Conservation (phyloP, 2,888 invertebrate species). For the Chorisops tibialis region DNA sequence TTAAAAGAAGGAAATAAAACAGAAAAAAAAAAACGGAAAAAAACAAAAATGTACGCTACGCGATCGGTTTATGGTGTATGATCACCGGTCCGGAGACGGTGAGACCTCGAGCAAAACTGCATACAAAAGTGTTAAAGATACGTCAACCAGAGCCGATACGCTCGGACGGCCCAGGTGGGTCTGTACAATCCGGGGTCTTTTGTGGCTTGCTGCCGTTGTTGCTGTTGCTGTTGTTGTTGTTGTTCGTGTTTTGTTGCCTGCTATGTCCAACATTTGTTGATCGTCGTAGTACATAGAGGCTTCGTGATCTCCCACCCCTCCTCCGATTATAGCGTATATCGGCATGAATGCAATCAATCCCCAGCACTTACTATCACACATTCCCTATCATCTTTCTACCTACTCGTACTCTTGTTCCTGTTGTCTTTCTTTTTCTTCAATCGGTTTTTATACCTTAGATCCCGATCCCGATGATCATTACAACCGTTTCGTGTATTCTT, state of each 20-base stretch:
- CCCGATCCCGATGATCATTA: no score
- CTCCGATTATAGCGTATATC: no score
- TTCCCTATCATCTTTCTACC: no score
- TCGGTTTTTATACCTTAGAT: no score
- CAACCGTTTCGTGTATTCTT: no score
- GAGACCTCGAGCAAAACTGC: conserved; percentile 49
- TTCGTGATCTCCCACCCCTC: no score
- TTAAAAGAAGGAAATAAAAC: neutral
- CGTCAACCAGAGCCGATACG: conserved; percentile 35
- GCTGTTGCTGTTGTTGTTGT: conserved; percentile 7
- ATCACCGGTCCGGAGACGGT: conserved; percentile 44
- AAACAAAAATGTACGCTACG: conserved; percentile 15
- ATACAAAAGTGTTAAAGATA: conserved; percentile 34
- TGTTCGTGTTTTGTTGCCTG: neutral
- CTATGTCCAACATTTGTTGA: no score
- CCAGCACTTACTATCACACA: no score
- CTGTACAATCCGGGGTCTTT: conserved; percentile 13
- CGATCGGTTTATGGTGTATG: conserved; percentile 12
- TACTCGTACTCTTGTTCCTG: no score
- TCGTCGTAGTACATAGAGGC: no score
- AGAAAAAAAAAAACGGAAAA: neutral
- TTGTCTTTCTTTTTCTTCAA: no score
- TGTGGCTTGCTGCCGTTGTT: neutral
- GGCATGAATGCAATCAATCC: no score
- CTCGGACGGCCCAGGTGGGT: conserved; percentile 33